Base-by-base conservation (phyloP, 2,888 invertebrate genomes). In the Drosophila algonquin region DNA sequence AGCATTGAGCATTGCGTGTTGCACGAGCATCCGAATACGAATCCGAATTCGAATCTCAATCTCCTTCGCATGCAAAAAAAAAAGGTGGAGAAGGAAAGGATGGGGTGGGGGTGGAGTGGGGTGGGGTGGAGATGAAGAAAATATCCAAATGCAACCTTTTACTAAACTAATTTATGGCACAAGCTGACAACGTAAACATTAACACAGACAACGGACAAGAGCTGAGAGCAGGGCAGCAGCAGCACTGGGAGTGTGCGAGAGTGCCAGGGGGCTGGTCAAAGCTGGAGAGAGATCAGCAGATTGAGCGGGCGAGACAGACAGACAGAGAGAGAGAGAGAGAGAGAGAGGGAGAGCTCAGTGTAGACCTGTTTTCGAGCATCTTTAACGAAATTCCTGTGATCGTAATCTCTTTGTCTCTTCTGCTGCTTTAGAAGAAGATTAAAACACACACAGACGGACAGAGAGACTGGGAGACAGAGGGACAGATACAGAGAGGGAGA, bases 141-240 rank as follows among this genome's bases (percentile, higher is more conserved):
- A 57, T 48, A 56, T 57, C 87, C 67, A 74, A 87, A 85, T 86
- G 86, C 79, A 82, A 79, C 83, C 86, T 87, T 88, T 86, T 87
- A 87, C 87, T 84, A 84, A 90, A 91, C 91, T 91, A 90, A 90
- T 90, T 90, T 90, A 90, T 91, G 90, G 90, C 91, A 86, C 90
- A 90, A 89, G 90, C 88, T 82, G 89, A 81, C 88, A 87, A 89
- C 90, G 88, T 90, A 89, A 90, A 90, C 89, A 89, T 87, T 87
- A 89, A 89, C 81, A 83, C 81, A 79, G 73, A 76, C 71, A 73
- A 73, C 64, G 63, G 57, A 65, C 68, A 70, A 62, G 44, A 40
- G 40, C 40, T 1, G 35, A 4, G 5, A 10, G 32, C 32, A 32
- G 32, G 2, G 18, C 18, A 24, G 24, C 24, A 24, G 24, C 24